Evolutionary conservation across 2,113 vertebrate species (phyloP).

Genomic region (Vimba vimba): DNA sequence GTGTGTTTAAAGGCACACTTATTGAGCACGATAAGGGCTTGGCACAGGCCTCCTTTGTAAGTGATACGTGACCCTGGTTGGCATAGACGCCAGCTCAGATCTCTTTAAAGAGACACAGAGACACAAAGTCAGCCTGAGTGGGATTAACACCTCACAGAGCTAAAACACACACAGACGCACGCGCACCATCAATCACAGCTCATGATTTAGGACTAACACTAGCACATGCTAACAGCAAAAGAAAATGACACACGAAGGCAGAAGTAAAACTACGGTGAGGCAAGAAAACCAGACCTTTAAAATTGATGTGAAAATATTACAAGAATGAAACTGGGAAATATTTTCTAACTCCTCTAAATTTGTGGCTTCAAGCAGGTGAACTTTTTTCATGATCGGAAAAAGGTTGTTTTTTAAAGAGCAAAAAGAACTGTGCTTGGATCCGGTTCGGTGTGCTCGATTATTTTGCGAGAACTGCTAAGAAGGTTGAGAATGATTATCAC

Average conservation of each 20-base stretch:
- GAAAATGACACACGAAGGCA: background rate
- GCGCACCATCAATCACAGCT: slow-evolving; percentile 16
- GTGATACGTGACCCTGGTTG: slow-evolving; percentile 70
- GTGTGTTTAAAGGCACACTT: slow-evolving; percentile 59
- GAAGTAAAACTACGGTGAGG: background rate
- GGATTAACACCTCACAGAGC: slow-evolving; percentile 65
- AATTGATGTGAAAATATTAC: background rate
- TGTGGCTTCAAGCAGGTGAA: background rate
- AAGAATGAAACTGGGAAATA: background rate
- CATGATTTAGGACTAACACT: slow-evolving; percentile 2
- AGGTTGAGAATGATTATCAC: slow-evolving; percentile 1
- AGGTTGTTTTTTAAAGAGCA: background rate
- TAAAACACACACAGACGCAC: slow-evolving; percentile 49
- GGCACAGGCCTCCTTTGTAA: slow-evolving; percentile 76
- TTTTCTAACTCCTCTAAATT: background rate
- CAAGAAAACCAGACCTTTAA: background rate
- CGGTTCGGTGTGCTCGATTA: background rate
- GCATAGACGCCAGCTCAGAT: slow-evolving; percentile 73
- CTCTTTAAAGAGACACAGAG: slow-evolving; percentile 69
- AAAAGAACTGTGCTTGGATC: background rate
- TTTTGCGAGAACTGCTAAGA: background rate
- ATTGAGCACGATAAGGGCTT: slow-evolving; percentile 62
- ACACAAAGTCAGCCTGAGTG: slow-evolving; percentile 69
- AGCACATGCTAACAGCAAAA: background rate
- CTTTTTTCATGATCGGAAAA: background rate